These are phyloP conservation scores for Neodiprion virginianus DNA, from an alignment of 1,140 invertebrate genomes.

Conservation along the genomic window DNA sequence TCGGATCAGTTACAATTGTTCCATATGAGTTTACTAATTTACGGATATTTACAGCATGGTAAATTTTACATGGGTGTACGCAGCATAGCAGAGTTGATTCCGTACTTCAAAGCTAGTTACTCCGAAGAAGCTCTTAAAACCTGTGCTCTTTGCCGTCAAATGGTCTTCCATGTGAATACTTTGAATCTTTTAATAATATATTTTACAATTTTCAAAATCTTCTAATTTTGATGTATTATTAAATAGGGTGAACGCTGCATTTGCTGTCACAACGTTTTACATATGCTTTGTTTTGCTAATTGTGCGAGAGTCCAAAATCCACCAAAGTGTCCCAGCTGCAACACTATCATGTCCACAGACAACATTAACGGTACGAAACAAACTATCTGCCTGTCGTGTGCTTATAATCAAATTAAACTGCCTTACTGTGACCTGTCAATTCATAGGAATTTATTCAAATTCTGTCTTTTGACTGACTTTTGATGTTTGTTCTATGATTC, in stretches of 20 bases:
- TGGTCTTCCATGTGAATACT: slow-evolving; percentile 49
- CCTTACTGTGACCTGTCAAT: too few species aligned
- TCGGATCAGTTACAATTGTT: slow-evolving; percentile 16
- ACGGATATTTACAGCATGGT: slow-evolving; percentile 36
- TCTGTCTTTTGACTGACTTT: too few species aligned
- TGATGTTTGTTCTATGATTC: background rate
- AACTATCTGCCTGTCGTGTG: background rate
- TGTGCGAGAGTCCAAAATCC: slow-evolving; percentile 24
- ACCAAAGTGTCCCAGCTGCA: slow-evolving; percentile 40
- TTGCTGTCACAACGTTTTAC: slow-evolving; percentile 34
- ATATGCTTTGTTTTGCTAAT: slow-evolving; percentile 40
- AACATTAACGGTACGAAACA: slow-evolving; percentile 7
- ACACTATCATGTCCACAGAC: background rate
- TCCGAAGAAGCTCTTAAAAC: slow-evolving; percentile 32
- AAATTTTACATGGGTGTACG: slow-evolving; percentile 47
- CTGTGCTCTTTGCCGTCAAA: slow-evolving; percentile 48
- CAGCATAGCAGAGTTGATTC: slow-evolving; percentile 48
- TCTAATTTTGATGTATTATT: slow-evolving; percentile 14
- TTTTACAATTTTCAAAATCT: background rate
- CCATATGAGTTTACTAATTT: background rate
- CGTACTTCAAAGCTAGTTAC: slow-evolving; percentile 48
- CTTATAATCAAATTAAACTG: too few species aligned
- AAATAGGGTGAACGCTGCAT: slow-evolving; percentile 42
- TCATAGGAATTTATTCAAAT: too few species aligned
- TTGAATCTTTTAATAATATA: background rate